These are phyloP conservation scores for Lamellibrachia columna DNA, from an alignment of 2,888 invertebrate genomes.

Conservation along the genomic window DNA sequence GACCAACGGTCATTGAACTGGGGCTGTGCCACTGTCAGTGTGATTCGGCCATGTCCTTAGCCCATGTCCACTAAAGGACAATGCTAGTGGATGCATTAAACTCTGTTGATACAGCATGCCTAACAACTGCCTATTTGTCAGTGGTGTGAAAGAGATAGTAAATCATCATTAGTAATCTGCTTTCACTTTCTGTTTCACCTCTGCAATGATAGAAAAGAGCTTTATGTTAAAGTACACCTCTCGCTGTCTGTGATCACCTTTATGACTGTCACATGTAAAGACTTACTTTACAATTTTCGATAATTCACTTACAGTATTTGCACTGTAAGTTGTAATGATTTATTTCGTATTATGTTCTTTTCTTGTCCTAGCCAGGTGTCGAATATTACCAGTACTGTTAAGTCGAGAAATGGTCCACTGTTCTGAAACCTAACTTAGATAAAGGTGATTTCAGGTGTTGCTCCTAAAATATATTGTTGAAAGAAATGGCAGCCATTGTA, in stretches of 20 bases:
- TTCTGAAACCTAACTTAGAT: background rate
- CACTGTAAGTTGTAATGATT: background rate
- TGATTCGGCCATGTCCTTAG: background rate
- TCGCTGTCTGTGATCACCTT: background rate
- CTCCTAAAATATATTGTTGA: background rate
- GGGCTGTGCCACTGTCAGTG: background rate
- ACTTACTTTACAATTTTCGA: background rate
- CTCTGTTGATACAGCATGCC: background rate
- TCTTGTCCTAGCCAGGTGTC: background rate
- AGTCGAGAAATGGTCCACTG: background rate
- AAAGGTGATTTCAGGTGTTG: background rate
- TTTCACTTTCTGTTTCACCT: background rate
- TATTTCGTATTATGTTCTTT: conserved; percentile 13
- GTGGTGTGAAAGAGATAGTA: background rate
- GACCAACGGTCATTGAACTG: background rate
- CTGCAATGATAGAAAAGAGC: background rate
- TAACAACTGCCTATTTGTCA: background rate
- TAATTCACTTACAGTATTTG: background rate
- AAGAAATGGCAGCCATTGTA: background rate
- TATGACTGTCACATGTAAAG: background rate
- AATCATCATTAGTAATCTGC: background rate
- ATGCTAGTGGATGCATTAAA: background rate
- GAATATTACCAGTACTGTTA: background rate
- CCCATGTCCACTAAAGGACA: background rate
- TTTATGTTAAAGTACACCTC: background rate